Evolutionary conservation across 2,888 invertebrate species (phyloP).

Genomic region (Meiosimyza platycephala): DNA sequence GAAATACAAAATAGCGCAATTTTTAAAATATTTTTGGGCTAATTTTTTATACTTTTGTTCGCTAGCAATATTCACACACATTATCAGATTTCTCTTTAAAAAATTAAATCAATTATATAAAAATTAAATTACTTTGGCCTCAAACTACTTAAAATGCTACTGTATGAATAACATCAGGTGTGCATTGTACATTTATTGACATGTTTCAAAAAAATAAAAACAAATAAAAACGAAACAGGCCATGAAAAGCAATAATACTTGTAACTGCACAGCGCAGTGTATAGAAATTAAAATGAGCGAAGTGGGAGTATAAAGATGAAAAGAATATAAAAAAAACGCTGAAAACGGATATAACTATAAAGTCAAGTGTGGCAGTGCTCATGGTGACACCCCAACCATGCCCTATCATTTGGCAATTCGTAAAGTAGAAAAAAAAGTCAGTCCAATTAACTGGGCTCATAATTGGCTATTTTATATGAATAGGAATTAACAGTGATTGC

Average conservation of each 20-base stretch:
- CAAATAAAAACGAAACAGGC: too few relatives aligned
- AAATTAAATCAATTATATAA: too few relatives aligned
- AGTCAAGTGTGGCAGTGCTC: conserved; percentile 48
- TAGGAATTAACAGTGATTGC: not conserved
- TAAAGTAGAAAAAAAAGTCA: conserved; percentile 12
- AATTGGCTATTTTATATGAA: conserved; percentile 30
- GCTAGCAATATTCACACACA: too few relatives aligned
- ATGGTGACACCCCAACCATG: not conserved
- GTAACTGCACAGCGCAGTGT: conserved; percentile 5
- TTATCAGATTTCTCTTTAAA: too few relatives aligned
- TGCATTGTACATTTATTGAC: conserved; percentile 29
- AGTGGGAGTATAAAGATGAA: conserved; percentile 53
- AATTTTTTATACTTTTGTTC: too few relatives aligned
- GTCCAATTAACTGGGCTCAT: conserved; percentile 28
- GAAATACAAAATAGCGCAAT: too few relatives aligned
- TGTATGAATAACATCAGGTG: conserved; percentile 5
- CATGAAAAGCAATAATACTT: too few relatives aligned
- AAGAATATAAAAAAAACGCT: too few relatives aligned
- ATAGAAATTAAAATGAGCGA: not conserved
- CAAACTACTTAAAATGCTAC: too few relatives aligned
- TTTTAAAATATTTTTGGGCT: too few relatives aligned
- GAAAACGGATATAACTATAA: conserved; percentile 20
- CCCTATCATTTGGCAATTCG: not conserved
- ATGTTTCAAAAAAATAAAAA: conserved; percentile 21
- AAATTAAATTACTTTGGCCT: too few relatives aligned